Conservation (phyloP, 2,888 invertebrate species). For the Nasonia oneida region DNA sequence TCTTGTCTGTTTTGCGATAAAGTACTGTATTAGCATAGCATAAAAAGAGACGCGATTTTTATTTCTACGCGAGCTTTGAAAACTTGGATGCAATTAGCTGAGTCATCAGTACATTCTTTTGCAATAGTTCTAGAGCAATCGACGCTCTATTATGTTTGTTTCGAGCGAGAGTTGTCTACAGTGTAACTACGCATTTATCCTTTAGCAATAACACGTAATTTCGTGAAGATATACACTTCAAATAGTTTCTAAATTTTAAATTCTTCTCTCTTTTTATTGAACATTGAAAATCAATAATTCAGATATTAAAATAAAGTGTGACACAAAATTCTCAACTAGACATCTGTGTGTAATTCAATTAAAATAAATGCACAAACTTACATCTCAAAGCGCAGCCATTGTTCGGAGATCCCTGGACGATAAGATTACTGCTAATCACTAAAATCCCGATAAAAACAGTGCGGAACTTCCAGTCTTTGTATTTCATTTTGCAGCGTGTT, state of each 20-base stretch:
- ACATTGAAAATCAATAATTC: neutral
- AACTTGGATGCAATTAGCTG: neutral
- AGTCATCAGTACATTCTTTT: neutral
- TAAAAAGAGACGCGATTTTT: neutral
- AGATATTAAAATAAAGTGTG: neutral
- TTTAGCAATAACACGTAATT: neutral
- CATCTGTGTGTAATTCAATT: neutral
- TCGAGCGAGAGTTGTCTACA: neutral
- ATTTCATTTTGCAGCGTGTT: slow-evolving; percentile 47
- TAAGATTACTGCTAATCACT: slow-evolving; percentile 19
- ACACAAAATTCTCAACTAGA: neutral
- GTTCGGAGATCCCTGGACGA: neutral
- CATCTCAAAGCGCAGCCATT: slow-evolving; percentile 53
- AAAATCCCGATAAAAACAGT: slow-evolving; percentile 27
- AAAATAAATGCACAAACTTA: slow-evolving; percentile 35
- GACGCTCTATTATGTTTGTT: slow-evolving; percentile 29
- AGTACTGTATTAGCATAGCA: neutral
- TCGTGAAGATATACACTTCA: neutral
- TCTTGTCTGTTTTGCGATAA: slow-evolving; percentile 41
- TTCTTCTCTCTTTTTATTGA: neutral
- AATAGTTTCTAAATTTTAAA: neutral
- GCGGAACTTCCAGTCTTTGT: slow-evolving; percentile 30
- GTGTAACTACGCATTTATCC: neutral
- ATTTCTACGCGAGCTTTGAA: neutral
- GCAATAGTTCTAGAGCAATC: slow-evolving; percentile 12